Base-by-base conservation (phyloP, 1,140 invertebrate genomes). In the Bombus cullumanus region DNA sequence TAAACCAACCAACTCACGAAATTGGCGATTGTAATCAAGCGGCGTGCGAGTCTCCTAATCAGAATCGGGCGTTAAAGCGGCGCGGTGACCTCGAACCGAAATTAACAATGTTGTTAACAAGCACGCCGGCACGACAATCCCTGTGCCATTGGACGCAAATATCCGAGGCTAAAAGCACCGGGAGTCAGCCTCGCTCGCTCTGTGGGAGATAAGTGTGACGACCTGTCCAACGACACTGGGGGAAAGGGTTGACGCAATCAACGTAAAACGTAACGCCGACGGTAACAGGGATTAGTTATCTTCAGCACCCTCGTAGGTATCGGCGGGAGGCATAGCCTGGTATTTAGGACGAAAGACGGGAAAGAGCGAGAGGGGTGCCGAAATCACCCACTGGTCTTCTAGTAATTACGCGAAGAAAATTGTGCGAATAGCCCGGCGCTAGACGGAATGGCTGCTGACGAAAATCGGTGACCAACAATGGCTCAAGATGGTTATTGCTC, bases 201-300 rank as follows among this genome's bases (percentile, higher is more conserved):
- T 83, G 85, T 34, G 90, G 90, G 90, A 95, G 94, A 95, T 95
- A 95, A 95, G 94, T 95, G 94, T 94, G 94, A 94, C 94, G 94
- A 94, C 94, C 94, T 94, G 94, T 95, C 94, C 94, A 94, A 95
- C 94, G 94, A 94, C 92, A 87, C 85, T 83, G 79, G 53, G 76
- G 86, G 94, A 85, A 94, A 94, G 93, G 93, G 94, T 94, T 94
- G 92, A 94, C 93, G 93, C 92, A 94, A 95, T 95, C 94, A 94
- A 94, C 94, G 94, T 94, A 94, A 95, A 95, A 94, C 94, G 94
- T 94, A 94, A 94, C 93, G 92, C 79, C 94, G 92, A 92, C 93
- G 92, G 92, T 95, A 92, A 94, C 94, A 89, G 93, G 93, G 94
- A 94, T 95, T 94, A 94, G 94, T 95, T 95, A 95, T 95, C 94